phyloP scores from a whole-genome alignment of 2,797 vertebrate species.

The Crocidura indochinensis region DNA sequence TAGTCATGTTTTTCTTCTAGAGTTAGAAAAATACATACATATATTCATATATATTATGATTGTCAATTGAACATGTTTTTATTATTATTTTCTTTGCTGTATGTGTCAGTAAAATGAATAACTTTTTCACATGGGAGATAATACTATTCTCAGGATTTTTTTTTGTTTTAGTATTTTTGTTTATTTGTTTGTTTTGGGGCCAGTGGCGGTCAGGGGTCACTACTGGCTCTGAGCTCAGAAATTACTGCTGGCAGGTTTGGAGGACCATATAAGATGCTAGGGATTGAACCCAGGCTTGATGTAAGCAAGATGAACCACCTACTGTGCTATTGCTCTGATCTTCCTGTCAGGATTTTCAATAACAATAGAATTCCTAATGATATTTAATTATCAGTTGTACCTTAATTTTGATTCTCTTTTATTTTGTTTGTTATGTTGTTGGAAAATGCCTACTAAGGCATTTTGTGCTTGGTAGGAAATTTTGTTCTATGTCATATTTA shows the following conservation, averaged over 20 bases:
- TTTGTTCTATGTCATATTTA: too few species aligned
- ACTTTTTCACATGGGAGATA: slow-evolving; percentile 71
- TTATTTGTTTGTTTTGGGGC: too few species aligned
- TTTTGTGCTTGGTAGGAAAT: not conserved
- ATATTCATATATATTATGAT: slow-evolving; percentile 40
- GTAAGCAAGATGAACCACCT: too few species aligned
- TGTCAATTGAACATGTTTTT: slow-evolving; percentile 86
- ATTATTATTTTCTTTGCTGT: slow-evolving; percentile 80
- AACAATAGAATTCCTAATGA: slow-evolving; percentile 80
- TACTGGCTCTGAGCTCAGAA: not conserved
- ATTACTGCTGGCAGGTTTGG: too few species aligned
- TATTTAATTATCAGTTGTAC: not conserved
- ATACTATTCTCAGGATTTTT: slow-evolving; percentile 52
- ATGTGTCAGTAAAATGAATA: slow-evolving; percentile 74
- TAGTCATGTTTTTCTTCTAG: slow-evolving; percentile 86
- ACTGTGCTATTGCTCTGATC: too few species aligned
- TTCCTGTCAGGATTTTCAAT: slow-evolving; percentile 57
- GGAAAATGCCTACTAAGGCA: not conserved
- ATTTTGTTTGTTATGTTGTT: slow-evolving; percentile 32
- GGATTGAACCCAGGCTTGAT: too few species aligned
- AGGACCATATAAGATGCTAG: too few species aligned
- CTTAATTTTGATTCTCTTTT: slow-evolving; percentile 31
- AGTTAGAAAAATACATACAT: slow-evolving; percentile 83
- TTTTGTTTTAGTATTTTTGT: too few species aligned
- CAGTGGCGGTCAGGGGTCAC: too few species aligned